Evolutionary conservation across 2,113 vertebrate species (phyloP).

Genomic region (Agelaius phoeniceus): DNA sequence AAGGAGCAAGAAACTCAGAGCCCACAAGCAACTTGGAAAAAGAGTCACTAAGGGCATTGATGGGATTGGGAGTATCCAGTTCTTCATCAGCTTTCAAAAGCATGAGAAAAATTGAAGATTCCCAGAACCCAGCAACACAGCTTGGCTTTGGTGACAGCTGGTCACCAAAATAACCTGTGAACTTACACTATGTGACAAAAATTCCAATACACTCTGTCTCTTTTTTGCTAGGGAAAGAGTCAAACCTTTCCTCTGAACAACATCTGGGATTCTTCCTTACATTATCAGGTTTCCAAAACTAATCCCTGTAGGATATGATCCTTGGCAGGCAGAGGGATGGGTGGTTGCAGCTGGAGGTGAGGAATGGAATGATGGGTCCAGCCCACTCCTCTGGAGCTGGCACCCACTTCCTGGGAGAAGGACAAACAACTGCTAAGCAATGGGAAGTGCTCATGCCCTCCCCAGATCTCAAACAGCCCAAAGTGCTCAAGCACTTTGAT

Average conservation of each 20-base stretch:
- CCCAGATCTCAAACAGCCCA: background rate
- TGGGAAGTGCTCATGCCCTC: background rate
- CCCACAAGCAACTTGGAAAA: rapidly evolving
- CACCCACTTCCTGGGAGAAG: background rate
- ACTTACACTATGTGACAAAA: background rate
- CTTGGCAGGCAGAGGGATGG: background rate
- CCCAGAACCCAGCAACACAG: background rate
- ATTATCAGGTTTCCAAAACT: background rate
- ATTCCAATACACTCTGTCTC: background rate
- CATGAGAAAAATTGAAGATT: background rate
- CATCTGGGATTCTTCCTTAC: background rate
- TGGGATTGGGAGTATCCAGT: background rate
- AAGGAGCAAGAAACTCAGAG: background rate
- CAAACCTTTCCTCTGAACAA: background rate
- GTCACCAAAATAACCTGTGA: background rate
- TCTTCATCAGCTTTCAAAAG: background rate
- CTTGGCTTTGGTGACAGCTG: background rate
- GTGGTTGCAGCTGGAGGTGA: background rate
- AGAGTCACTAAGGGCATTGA: background rate
- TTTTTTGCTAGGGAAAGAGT: background rate
- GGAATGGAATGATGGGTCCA: background rate
- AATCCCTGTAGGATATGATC: background rate
- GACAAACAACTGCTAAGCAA: background rate
- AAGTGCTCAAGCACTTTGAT: background rate
- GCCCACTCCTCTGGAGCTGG: background rate